Percentiles rank a stretch among this genome's conserved stretches.
phyloP scores from a whole-genome alignment of 2,888 invertebrate genomes.

The Crematogaster levior region DNA sequence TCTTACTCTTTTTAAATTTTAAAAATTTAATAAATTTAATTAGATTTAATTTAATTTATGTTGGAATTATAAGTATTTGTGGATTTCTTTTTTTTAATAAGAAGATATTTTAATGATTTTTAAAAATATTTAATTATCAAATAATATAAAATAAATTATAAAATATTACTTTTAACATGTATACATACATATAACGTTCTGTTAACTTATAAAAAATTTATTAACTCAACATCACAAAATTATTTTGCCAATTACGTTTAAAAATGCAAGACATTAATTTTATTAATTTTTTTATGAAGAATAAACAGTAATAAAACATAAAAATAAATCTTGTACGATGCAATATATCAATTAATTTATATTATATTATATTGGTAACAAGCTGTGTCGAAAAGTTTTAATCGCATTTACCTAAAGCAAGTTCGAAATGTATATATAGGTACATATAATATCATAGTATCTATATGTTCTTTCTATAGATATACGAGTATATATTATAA shows the following conservation, averaged over 20 bases:
- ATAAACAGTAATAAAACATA: background rate
- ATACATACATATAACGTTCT: background rate
- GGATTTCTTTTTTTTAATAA: background rate
- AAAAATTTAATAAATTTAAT: background rate
- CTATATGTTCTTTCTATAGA: too few relatives aligned
- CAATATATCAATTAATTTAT: background rate
- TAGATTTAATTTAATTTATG: too few relatives aligned
- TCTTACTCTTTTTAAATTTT: background rate
- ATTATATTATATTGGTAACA: conserved; percentile 16
- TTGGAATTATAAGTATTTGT: background rate
- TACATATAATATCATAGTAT: too few relatives aligned
- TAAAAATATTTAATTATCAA: background rate
- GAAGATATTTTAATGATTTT: background rate
- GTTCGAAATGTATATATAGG: too few relatives aligned
- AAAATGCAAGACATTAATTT: conserved; percentile 5
- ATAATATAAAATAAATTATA: background rate
- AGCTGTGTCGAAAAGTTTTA: background rate
- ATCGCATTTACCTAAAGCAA: background rate
- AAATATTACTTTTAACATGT: background rate
- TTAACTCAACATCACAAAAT: background rate
- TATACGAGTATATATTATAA: too few relatives aligned
- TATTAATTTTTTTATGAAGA: background rate
- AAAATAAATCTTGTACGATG: background rate
- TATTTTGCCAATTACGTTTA: background rate
- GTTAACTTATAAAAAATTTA: background rate